Evolutionary conservation across 2,888 invertebrate genomes (phyloP).

Genomic region (Lamellibrachia columna): DNA sequence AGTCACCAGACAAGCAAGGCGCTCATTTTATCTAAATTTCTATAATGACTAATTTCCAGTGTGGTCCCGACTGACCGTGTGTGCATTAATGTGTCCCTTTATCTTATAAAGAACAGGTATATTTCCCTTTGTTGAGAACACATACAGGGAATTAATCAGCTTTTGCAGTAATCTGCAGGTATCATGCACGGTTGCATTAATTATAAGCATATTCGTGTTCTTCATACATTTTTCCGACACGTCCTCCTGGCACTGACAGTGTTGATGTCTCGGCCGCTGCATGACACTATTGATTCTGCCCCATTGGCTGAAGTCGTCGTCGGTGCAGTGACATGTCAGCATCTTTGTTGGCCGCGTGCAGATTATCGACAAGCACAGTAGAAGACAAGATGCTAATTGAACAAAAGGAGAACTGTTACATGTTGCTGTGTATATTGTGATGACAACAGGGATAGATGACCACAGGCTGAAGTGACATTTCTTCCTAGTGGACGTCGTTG

Average conservation of each 20-base stretch:
- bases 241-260: not conserved
- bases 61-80: not conserved
- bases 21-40: not conserved
- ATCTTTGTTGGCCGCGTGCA: not conserved
- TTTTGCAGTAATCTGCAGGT: not conserved
- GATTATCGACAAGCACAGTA: not conserved
- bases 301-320: not conserved
- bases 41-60: not conserved
- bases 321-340: not conserved
- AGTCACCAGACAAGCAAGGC: not conserved
- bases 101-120: not conserved
- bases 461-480: not conserved
- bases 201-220: not conserved
- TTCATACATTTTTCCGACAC: not conserved
- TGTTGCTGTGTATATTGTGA: not conserved
- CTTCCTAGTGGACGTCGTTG: not conserved
- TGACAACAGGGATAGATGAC: not conserved
- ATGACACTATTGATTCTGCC: not conserved
- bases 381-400: not conserved
- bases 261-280: not conserved
- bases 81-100: not conserved
- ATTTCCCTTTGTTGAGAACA: not conserved
- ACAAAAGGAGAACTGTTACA: not conserved
- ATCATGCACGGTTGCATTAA: not conserved
- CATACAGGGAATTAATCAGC: not conserved